Percentiles rank a stretch among this genome's conserved stretches.
Conservation (phyloP, 2,888 invertebrate species). For the Meteorus cinctellus region DNA sequence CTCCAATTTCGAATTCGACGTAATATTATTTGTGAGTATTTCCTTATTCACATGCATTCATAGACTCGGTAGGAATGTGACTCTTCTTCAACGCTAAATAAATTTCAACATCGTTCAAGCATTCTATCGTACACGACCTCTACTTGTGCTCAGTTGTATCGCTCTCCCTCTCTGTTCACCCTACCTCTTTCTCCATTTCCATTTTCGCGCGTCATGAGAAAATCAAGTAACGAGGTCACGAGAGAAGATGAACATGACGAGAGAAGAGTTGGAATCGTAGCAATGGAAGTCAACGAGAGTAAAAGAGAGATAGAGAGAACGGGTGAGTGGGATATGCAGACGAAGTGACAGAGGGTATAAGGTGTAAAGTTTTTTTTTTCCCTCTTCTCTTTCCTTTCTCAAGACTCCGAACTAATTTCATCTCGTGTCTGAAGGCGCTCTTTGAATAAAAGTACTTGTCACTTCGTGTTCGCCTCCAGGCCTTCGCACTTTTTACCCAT, state of each 20-base stretch:
- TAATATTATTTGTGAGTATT: slow-evolving; percentile 1
- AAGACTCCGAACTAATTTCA: slow-evolving; percentile 57
- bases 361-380: slow-evolving; percentile 8
- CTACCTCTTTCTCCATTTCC: background rate
- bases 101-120: slow-evolving; percentile 53
- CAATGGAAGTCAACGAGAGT: background rate
- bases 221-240: slow-evolving; percentile 30
- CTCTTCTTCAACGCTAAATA: slow-evolving; percentile 51
- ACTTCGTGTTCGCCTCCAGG: slow-evolving; percentile 40
- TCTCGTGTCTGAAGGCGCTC: slow-evolving; percentile 54
- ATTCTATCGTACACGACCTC: background rate
- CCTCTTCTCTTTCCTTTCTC: slow-evolving; percentile 10
- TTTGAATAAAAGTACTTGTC: slow-evolving; percentile 58
- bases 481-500: slow-evolving; percentile 22
- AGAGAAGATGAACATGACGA: background rate
- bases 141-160: background rate
- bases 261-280: background rate
- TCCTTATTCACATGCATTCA: slow-evolving; percentile 36
- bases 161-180: background rate
- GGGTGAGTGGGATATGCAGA: slow-evolving; percentile 3
- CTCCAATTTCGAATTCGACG: background rate
- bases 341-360: background rate
- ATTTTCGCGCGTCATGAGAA: slow-evolving; percentile 15
- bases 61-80: slow-evolving; percentile 50
- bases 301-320: background rate